Conservation (phyloP, 2,797 vertebrate species). For the Gila robusta region DNA sequence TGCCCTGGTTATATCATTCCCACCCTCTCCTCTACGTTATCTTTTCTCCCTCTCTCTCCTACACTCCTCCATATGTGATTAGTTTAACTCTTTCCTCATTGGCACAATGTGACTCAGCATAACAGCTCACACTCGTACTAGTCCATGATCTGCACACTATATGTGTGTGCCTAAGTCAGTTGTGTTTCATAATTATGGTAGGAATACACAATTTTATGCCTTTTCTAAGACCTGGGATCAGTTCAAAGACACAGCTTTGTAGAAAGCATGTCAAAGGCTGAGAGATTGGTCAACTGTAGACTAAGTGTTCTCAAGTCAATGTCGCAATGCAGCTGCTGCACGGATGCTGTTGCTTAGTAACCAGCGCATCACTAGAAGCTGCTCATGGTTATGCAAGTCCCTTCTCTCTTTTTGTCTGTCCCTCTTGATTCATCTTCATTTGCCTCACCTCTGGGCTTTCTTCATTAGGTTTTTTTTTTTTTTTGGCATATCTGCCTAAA, state of each 20-base stretch:
- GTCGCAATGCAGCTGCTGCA: constrained; percentile 67
- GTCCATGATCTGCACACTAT: constrained; percentile 21
- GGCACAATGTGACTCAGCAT: constrained; percentile 57
- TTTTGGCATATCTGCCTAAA: neutral
- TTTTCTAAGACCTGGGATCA: constrained; percentile 4
- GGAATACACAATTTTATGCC: neutral
- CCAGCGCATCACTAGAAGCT: constrained; percentile 57
- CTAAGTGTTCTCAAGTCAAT: constrained; percentile 59
- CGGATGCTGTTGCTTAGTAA: constrained; percentile 64
- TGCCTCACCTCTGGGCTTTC: constrained; percentile 18
- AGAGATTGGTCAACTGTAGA: constrained; percentile 53
- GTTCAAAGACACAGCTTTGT: constrained; percentile 35
- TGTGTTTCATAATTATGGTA: constrained; percentile 28
- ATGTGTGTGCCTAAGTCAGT: constrained; percentile 10
- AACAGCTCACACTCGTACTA: constrained; percentile 6
- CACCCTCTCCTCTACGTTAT: neutral
- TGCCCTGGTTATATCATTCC: constrained; percentile 1
- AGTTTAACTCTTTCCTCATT: constrained; percentile 20
- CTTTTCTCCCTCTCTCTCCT: constrained; percentile 19
- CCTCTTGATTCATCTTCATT: constrained; percentile 44
- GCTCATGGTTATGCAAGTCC: constrained; percentile 59
- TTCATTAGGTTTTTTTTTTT: constrained; percentile 1
- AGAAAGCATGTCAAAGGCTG: constrained; percentile 31
- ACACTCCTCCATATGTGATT: constrained; percentile 11
- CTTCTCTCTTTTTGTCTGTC: constrained; percentile 47